Conservation (phyloP, 2,113 vertebrate genomes). For the Butorides virescens region DNA sequence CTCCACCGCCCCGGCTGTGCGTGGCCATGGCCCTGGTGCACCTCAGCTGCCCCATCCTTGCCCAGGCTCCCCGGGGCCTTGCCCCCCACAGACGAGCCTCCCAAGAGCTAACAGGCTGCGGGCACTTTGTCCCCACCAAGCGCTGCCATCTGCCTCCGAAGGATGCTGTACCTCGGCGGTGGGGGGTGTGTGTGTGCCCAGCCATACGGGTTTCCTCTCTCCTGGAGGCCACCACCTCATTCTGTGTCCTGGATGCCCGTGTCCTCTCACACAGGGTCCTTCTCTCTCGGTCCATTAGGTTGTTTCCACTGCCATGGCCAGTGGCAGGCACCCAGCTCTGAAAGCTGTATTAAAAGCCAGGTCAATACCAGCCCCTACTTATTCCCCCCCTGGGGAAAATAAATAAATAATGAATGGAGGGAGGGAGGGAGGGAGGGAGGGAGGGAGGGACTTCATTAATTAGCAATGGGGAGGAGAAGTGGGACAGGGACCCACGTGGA, state of each 20-base stretch:
- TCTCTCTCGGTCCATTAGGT: slow-evolving; percentile 60
- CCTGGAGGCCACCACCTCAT: background rate
- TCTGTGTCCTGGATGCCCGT: background rate
- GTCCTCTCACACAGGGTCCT: background rate
- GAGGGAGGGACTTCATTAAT: background rate
- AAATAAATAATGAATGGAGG: slow-evolving; percentile 28
- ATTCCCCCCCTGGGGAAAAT: slow-evolving; percentile 42
- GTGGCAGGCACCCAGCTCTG: slow-evolving; percentile 11
- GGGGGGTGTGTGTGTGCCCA: background rate
- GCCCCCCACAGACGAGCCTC: background rate
- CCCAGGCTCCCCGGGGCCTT: background rate
- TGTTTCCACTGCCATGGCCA: slow-evolving; percentile 52
- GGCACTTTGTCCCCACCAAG: background rate
- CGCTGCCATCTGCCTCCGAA: rapidly evolving
- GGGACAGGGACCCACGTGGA: background rate
- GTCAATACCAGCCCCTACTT: slow-evolving; percentile 59
- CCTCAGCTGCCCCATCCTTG: background rate
- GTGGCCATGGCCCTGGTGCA: background rate
- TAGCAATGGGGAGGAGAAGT: background rate
- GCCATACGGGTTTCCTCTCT: background rate
- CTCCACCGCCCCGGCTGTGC: background rate
- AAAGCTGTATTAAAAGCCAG: slow-evolving; percentile 68
- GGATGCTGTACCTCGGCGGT: rapidly evolving
- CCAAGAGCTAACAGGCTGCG: background rate
- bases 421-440: background rate